A percentile compares a stretch with the other conserved stretches of the same genome.
phyloP scores from a whole-genome alignment of 2,888 invertebrate species.

The Hemithea aestivaria region DNA sequence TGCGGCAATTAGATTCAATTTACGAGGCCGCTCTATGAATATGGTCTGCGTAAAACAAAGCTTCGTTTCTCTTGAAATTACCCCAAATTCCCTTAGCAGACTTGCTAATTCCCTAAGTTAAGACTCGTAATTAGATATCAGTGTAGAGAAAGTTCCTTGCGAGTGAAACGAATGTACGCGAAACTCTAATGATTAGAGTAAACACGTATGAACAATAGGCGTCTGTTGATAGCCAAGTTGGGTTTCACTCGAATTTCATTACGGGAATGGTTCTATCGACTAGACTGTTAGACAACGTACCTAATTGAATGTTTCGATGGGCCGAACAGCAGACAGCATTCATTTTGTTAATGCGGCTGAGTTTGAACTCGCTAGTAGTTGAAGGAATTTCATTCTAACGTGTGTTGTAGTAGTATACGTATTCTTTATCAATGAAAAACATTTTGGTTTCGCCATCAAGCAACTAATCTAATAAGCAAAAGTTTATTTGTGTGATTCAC shows the following conservation, averaged over 20 bases:
- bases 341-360: no score
- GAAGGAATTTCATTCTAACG: no score
- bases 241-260: slow-evolving; percentile 45
- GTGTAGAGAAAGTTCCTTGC: slow-evolving; percentile 33
- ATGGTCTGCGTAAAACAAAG: slow-evolving; percentile 60
- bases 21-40: slow-evolving; percentile 60
- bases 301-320: slow-evolving; percentile 61
- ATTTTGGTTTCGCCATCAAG: slow-evolving; percentile 1
- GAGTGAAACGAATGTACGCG: slow-evolving; percentile 14
- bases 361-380: no score
- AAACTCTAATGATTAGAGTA: slow-evolving; percentile 19
- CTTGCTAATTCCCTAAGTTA: slow-evolving; percentile 40
- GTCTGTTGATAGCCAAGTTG: slow-evolving; percentile 18
- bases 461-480: slow-evolving; percentile 47
- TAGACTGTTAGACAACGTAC: slow-evolving; percentile 36
- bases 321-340: no score
- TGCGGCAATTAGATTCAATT: slow-evolving; percentile 77
- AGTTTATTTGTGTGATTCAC: slow-evolving; percentile 29
- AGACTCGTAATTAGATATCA: slow-evolving; percentile 39
- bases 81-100: slow-evolving; percentile 38
- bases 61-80: slow-evolving; percentile 58
- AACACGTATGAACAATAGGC: slow-evolving; percentile 15
- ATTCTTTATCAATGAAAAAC: background rate
- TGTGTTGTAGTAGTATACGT: no score
- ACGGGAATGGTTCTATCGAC: slow-evolving; percentile 50